Base-by-base conservation (phyloP, 1,140 invertebrate genomes). In the Lepidostoma basale region DNA sequence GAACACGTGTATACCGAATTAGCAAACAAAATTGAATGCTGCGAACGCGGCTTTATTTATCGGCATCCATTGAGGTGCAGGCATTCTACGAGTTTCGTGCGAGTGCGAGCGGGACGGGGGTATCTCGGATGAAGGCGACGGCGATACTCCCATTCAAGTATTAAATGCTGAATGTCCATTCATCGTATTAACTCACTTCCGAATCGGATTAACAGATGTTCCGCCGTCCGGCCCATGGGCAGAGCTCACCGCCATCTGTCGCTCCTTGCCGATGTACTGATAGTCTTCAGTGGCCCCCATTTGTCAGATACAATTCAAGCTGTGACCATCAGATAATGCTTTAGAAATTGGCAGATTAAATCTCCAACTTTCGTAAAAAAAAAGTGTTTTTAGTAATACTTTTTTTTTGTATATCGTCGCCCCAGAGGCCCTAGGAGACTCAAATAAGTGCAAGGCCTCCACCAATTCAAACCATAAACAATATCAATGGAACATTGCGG, bases 141-240 rank as follows among this genome's bases (percentile, higher is more conserved):
- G 20, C n/a, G 16, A 22, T 23, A 60, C 25, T 12, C 56, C 56
- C 56, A 60, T 60, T 60, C 56, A 60, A 42, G 56, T 60, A 60
- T 42, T 60, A 60, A 60, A 60, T 42, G 20, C 36, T 42, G 56
- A 60, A 60, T 60, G 56, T 8, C 56, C 56, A 60, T 60, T 60
- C 56, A 60, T 60, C 56, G 56, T 42, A 60, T 60, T 60, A 60
- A 60, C 56, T 60, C 56, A 26, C 56, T 60, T 60, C 56, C 56
- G 56, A 60, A 60, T 60, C 39, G 56, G 56, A 60, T 60, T 60
- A 60, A 39, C 56, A 60, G 56, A 60, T 60, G 36, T 42, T 22
- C 36, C 39, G 56, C 56, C 30, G 20, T 20, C 56, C 25, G 56
- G 56, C 16, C 56, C 14, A n/a, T 30, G 14, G 49, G 9, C 14